These are phyloP conservation scores for Todiramphus saurophagus DNA, from an alignment of 2,113 vertebrate species.

Conservation along the genomic window DNA sequence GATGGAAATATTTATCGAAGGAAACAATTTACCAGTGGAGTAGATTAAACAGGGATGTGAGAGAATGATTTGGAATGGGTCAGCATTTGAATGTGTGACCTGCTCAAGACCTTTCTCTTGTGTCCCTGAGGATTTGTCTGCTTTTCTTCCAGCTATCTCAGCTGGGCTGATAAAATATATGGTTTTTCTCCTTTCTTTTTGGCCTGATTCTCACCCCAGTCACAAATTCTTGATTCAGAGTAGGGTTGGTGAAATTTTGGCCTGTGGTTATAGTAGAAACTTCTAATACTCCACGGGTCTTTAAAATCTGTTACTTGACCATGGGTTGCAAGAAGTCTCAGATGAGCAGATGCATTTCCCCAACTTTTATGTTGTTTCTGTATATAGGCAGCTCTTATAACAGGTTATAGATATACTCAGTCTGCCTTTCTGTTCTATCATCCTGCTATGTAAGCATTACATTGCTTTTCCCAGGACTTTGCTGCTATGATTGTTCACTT, in stretches of 20 bases:
- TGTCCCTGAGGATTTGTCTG: background rate
- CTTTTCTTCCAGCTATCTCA: background rate
- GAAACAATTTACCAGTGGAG: background rate
- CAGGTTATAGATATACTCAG: background rate
- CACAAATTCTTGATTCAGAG: background rate
- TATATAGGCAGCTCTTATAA: background rate
- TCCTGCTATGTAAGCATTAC: background rate
- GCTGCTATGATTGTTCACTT: background rate
- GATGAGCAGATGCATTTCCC: background rate
- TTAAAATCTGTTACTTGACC: background rate
- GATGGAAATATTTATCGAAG: background rate
- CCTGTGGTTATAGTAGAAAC: background rate
- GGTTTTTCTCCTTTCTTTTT: background rate
- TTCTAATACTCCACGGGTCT: background rate
- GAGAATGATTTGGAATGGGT: background rate
- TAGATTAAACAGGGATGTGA: background rate
- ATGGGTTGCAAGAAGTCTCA: background rate
- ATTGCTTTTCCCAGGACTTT: background rate
- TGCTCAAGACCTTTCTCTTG: background rate
- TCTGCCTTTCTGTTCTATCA: background rate
- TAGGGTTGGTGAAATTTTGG: background rate
- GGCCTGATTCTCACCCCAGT: background rate
- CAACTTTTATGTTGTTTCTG: background rate
- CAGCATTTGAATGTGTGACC: background rate
- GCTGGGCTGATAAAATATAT: background rate